Evolutionary conservation across 2,888 invertebrate species (phyloP).

Genomic region (Noctuana brunneofusca): DNA sequence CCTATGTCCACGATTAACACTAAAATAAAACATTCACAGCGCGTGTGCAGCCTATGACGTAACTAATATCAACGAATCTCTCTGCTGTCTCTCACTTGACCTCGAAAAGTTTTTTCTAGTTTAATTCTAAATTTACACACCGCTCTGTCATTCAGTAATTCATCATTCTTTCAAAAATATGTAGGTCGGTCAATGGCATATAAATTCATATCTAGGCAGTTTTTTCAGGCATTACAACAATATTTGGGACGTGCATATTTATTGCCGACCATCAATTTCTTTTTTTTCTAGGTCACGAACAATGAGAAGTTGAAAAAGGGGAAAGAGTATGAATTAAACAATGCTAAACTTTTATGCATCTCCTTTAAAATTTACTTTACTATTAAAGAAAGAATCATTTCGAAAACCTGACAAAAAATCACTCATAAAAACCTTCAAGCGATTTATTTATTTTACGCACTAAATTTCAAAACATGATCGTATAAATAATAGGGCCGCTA

Average conservation of each 20-base stretch:
- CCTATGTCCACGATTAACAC: slow-evolving; percentile 47
- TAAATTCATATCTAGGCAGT: slow-evolving; percentile 50
- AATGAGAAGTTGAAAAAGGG: background rate
- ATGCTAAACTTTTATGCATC: too few relatives aligned
- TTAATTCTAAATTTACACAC: slow-evolving; percentile 66
- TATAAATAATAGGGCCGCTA: too few relatives aligned
- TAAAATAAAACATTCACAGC: slow-evolving; percentile 48
- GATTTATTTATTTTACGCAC: too few relatives aligned
- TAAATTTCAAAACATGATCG: too few relatives aligned
- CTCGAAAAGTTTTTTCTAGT: slow-evolving; percentile 64
- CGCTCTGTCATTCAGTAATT: slow-evolving; percentile 63
- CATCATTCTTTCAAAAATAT: slow-evolving; percentile 65
- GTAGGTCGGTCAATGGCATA: slow-evolving; percentile 72
- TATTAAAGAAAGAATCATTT: too few relatives aligned
- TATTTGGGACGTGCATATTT: slow-evolving; percentile 47
- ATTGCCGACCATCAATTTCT: slow-evolving; percentile 28
- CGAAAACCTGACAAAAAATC: too few relatives aligned
- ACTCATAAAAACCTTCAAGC: too few relatives aligned
- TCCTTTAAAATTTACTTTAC: too few relatives aligned
- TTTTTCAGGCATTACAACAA: slow-evolving; percentile 45
- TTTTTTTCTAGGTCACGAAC: slow-evolving; percentile 37
- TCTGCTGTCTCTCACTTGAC: slow-evolving; percentile 57
- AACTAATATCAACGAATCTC: slow-evolving; percentile 53
- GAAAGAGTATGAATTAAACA: too few relatives aligned
- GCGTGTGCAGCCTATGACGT: slow-evolving; percentile 58